phyloP scores from a whole-genome alignment of 2,113 vertebrate genomes.

The Myxocyprinus asiaticus region DNA sequence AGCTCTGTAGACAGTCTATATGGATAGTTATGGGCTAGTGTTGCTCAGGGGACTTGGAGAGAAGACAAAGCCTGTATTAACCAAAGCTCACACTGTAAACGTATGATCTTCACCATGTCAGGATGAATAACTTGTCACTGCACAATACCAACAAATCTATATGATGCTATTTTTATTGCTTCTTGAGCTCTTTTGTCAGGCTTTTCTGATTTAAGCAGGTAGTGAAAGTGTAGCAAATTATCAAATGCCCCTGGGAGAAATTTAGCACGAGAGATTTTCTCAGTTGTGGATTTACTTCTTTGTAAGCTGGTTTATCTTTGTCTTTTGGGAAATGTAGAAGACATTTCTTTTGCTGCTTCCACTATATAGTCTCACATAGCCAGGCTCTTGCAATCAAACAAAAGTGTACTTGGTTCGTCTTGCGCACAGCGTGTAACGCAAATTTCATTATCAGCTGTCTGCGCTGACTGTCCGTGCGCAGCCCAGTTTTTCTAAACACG shows the following conservation, averaged over 20 bases:
- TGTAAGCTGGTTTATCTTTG: background rate
- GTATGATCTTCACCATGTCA: slow-evolving; percentile 7
- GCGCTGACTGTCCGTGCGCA: no score
- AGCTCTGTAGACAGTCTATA: slow-evolving; percentile 6
- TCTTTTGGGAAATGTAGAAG: background rate
- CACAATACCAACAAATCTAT: slow-evolving; percentile 3
- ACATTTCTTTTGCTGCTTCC: no score
- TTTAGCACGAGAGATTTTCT: background rate
- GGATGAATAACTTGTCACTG: slow-evolving; percentile 12
- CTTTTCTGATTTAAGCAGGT: background rate
- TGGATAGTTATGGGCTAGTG: slow-evolving; percentile 8
- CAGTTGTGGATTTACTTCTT: slow-evolving; percentile 4
- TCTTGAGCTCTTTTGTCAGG: background rate
- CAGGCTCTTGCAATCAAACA: no score
- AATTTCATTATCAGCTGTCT: no score
- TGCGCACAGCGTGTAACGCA: no score
- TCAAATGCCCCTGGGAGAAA: background rate
- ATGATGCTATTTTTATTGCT: slow-evolving; percentile 1
- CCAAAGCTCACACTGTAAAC: slow-evolving; percentile 32
- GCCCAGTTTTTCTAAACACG: no score
- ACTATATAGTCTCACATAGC: no score
- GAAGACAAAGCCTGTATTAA: slow-evolving; percentile 29
- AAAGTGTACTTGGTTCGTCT: no score
- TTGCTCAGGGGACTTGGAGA: background rate
- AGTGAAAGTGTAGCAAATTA: background rate